Evolutionary conservation across 1,140 invertebrate species (phyloP).

Genomic region (Mactra quadrangularis): DNA sequence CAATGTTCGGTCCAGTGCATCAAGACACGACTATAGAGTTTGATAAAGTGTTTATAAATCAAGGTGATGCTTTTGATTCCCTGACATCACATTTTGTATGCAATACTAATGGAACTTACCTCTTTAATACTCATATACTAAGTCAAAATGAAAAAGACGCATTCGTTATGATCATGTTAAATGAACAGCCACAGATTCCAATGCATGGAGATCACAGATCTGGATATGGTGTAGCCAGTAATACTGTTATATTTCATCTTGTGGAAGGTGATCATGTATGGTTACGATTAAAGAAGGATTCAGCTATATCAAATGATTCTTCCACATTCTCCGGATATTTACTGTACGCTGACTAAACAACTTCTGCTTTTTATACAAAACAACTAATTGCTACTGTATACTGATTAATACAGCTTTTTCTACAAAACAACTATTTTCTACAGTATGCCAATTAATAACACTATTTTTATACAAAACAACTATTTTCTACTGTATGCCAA

Average conservation of each 20-base stretch:
- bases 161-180: slow-evolving; percentile 83
- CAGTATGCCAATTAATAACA: too few relatives aligned
- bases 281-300: slow-evolving; percentile 81
- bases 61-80: slow-evolving; percentile 79
- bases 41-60: slow-evolving; percentile 80
- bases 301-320: slow-evolving; percentile 81
- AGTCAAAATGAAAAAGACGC: slow-evolving; percentile 79
- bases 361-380: too few relatives aligned
- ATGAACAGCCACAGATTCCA: slow-evolving; percentile 80
- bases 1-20: slow-evolving; percentile 79
- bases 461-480: too few relatives aligned
- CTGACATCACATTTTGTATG: slow-evolving; percentile 82
- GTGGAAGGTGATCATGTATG: slow-evolving; percentile 80
- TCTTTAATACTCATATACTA: slow-evolving; percentile 81
- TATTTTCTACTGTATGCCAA: too few relatives aligned
- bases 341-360: slow-evolving; percentile 72
- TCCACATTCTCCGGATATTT: slow-evolving; percentile 82
- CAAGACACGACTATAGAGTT: slow-evolving; percentile 81
- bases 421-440: too few relatives aligned
- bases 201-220: slow-evolving; percentile 81
- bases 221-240: slow-evolving; percentile 81
- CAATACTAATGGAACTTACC: slow-evolving; percentile 82
- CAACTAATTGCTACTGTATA: too few relatives aligned
- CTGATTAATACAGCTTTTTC: too few relatives aligned
- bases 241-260: slow-evolving; percentile 79